These are phyloP conservation scores for Desmodus rotundus DNA, from an alignment of 2,113 vertebrate genomes.

Conservation along the genomic window DNA sequence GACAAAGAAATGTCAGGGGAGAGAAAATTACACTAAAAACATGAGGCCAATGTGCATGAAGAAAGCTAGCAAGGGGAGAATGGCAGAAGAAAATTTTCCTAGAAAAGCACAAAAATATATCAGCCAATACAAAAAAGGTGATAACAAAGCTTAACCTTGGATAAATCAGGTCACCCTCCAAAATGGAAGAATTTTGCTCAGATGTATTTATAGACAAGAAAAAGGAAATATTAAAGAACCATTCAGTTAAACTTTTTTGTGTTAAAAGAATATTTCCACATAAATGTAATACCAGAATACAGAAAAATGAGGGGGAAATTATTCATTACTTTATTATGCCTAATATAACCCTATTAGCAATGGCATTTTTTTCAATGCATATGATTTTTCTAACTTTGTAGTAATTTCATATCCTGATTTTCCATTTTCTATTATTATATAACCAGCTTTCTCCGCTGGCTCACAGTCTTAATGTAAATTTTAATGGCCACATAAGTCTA, in stretches of 20 bases:
- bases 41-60: not conserved
- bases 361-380: not conserved
- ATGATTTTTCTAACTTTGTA: not conserved
- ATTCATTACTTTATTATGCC: not conserved
- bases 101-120: not conserved
- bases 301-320: not conserved
- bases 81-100: not conserved
- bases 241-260: not conserved
- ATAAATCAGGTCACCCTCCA: not conserved
- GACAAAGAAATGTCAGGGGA: not conserved
- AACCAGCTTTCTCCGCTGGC: not conserved
- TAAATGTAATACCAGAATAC: not conserved
- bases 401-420: slow-evolving; percentile 9
- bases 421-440: not conserved
- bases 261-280: not conserved
- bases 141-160: not conserved
- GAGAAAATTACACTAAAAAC: not conserved
- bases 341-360: not conserved
- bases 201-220: not conserved
- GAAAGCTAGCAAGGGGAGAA: not conserved
- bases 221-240: not conserved
- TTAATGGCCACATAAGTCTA: not conserved
- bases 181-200: not conserved
- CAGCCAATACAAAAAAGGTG: not conserved
- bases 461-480: not conserved